Evolutionary conservation across 1,140 invertebrate species (phyloP), one percentile per base, ranked within the genome.

Genomic region (Sitophilus oryzae): DNA sequence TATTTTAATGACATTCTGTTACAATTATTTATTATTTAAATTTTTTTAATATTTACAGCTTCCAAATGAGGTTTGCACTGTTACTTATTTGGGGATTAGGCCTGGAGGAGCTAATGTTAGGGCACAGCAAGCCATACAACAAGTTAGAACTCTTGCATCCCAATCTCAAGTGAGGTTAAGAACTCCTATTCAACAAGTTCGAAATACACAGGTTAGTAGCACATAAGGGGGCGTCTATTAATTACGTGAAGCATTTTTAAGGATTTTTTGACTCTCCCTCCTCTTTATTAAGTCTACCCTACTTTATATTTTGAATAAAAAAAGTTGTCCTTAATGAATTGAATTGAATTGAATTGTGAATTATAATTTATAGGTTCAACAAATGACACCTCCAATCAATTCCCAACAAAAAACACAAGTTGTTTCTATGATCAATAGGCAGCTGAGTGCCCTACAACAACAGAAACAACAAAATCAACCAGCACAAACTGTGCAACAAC

Each of bases 381-480:
- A n/a, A n/a, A n/a, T n/a, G n/a, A n/a, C n/a, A n/a, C n/a, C n/a
- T n/a, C n/a, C n/a, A n/a, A n/a, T n/a, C n/a, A n/a, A n/a, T n/a
- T n/a, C 11, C 11, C 52, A 54, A 30, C 43, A 38, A 15, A 37
- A 21, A 18, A 14, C 34, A 0, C 14, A 57, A 1, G 38, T 49
- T 25, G n/a, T 22, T 41, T 18, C 46, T 50, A 14, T n/a, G 11
- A 64, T 20, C 64, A 65, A 59, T 37, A 38, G 34, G 21, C 36
- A 48, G 8, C 9, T 23, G n/a, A 3, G 46, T 37, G 46, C 14
- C 9, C 38, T 21, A 10, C 53, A 47, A 46, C 52, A 52, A 46
- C 20, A 35, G 20, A 30, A 48, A 18, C 45, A 40, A 8, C 47
- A 57, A 35, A n/a, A n/a, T n/a, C 45, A 49, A 10, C 45, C 53